Conservation (phyloP, 2,797 vertebrate species). For the Thunnus albacares region DNA sequence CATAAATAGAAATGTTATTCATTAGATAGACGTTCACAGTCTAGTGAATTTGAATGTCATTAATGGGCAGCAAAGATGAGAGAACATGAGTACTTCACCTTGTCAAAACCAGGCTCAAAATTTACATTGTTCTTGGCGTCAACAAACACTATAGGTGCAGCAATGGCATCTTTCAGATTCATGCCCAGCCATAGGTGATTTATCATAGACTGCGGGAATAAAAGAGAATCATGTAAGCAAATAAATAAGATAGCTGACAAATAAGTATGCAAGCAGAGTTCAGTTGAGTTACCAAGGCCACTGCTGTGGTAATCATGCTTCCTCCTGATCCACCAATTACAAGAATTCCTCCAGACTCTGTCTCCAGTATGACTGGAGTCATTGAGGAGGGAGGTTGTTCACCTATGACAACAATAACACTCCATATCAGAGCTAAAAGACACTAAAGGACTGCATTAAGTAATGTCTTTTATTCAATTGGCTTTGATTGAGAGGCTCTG, state of each 20-base stretch:
- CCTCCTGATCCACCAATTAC: conserved; percentile 95
- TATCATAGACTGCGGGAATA: conserved; percentile 85
- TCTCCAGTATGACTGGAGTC: conserved; percentile 90
- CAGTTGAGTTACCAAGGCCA: conserved; percentile 86
- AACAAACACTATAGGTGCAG: conserved; percentile 84
- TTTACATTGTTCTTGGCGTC: conserved; percentile 61
- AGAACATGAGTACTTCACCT: conserved; percentile 65
- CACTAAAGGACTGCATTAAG: background rate
- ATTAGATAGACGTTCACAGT: conserved; percentile 20
- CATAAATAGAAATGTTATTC: conserved; percentile 18
- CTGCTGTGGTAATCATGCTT: conserved; percentile 87
- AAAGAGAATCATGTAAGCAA: conserved; percentile 28
- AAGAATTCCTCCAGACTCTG: conserved; percentile 83
- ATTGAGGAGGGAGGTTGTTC: conserved; percentile 95
- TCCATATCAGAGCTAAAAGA: conserved; percentile 6
- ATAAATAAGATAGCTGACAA: conserved; percentile 19
- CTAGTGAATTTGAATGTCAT: conserved; percentile 13
- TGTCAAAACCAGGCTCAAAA: conserved; percentile 71
- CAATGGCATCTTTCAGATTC: conserved; percentile 85
- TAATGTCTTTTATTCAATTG: conserved; percentile 17
- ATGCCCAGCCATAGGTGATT: conserved; percentile 93
- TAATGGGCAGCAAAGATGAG: conserved; percentile 10
- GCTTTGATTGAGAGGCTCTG: background rate
- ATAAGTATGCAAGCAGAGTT: background rate
- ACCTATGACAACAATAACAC: conserved; percentile 78